A percentile compares a stretch with the other conserved stretches of the same genome.
phyloP scores from a whole-genome alignment of 2,797 vertebrate species.

The Staurois parvus region DNA sequence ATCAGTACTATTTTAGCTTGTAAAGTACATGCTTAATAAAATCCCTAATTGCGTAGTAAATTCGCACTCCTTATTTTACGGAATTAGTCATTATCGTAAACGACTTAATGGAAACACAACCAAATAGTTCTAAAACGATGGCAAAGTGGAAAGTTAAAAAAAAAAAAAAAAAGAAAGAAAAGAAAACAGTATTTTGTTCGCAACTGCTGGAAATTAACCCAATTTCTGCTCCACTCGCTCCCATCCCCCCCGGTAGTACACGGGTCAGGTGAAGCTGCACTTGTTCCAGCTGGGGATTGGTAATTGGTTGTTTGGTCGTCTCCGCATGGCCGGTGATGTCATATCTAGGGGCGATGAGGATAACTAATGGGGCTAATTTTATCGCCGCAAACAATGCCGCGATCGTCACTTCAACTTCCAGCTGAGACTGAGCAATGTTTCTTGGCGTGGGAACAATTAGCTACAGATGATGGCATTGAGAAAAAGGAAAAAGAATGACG shows the following conservation, averaged over 20 bases:
- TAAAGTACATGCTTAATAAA: slow-evolving; percentile 54
- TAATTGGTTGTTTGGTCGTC: slow-evolving; percentile 27
- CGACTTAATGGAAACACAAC: slow-evolving; percentile 24
- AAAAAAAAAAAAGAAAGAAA: background rate
- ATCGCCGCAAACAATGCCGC: background rate
- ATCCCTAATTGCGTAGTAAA: slow-evolving; percentile 43
- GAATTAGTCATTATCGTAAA: slow-evolving; percentile 51
- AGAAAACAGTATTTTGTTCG: background rate
- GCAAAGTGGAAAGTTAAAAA: background rate
- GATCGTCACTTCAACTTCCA: background rate
- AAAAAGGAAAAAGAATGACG: background rate
- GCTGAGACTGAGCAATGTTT: background rate
- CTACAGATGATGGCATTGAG: background rate
- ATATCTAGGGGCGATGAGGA: background rate
- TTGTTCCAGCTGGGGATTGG: background rate
- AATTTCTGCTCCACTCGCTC: slow-evolving; percentile 1
- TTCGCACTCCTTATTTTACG: slow-evolving; percentile 24
- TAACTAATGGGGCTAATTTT: slow-evolving; percentile 24
- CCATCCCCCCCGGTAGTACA: background rate
- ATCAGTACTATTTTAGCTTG: slow-evolving; percentile 44
- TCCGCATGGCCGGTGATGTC: slow-evolving; percentile 11
- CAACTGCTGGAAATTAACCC: background rate
- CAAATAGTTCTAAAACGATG: background rate
- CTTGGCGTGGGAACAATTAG: background rate
- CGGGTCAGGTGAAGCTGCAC: background rate